Base-by-base conservation (phyloP, 37 sponge, comb jelly and placozoan genomes). In the Hormiphora californensis region DNA sequence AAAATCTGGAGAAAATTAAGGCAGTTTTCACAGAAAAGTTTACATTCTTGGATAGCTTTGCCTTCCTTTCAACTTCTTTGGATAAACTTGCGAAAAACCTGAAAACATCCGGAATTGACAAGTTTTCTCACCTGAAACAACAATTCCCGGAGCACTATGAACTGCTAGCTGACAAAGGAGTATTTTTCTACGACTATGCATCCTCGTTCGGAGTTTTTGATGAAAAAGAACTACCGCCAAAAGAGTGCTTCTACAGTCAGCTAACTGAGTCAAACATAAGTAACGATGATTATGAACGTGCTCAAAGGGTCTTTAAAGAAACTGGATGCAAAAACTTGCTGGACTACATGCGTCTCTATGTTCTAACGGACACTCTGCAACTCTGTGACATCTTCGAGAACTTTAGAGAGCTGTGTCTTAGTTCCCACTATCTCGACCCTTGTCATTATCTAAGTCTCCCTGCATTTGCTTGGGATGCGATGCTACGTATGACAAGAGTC, bases 371-470 rank as follows among this genome's bases (percentile, higher is more conserved):
- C 40, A 39, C 54, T 17, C 5, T 54, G 9, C 32, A 55, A 11
- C 61, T 86, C 9, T 49, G 54, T 21, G 86, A 86, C 34, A 54
- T 86, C 5, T 86, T 86, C 40, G 86, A 86, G 39, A 34, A 36
- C 27, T 86, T 86, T 22, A 27, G 61, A 55, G 61, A 36, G 12
- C 21, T 54, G 7, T 51, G 55, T 21, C 30, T 31, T 17, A 25
- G 61, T 27, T 53, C 35, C 61, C 54, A 86, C 49, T 37, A 54
- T 25, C 86, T 86, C 22, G 61, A 86, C 39, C 86, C 86, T n/a
- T 49, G 54, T 21, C 86, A 86, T 34, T 86, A 86, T 34, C 31
- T 53, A 1, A 59, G 62, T 59, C 27, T 59, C 5, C 62, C 62
- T 7, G 62, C 25, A 59, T 59, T 59, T 27, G 21, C 62, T 5